These are phyloP conservation scores for Mayetiola destructor DNA, from an alignment of 2,888 invertebrate genomes.

Conservation along the genomic window DNA sequence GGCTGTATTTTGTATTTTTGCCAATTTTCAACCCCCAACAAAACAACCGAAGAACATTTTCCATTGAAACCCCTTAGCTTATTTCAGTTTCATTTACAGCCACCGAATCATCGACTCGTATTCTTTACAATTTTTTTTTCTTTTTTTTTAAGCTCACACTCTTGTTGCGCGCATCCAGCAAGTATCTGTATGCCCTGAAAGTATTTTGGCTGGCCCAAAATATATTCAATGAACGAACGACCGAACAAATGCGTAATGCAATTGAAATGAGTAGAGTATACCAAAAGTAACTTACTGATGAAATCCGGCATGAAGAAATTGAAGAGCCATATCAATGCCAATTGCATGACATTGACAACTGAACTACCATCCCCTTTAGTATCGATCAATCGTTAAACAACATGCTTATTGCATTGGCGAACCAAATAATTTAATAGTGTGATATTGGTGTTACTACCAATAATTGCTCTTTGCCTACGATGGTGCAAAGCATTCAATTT, in stretches of 20 bases:
- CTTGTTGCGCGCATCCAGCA: no score
- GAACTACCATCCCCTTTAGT: background rate
- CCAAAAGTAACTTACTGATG: no score
- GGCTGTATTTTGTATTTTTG: background rate
- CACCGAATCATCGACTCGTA: background rate
- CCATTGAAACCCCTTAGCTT: background rate
- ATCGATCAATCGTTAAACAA: no score
- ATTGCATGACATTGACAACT: background rate
- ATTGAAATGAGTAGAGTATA: no score
- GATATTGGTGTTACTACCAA: no score
- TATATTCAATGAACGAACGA: no score
- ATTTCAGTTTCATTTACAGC: background rate
- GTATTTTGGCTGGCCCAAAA: no score
- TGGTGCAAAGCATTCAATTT: background rate
- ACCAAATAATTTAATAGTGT: no score
- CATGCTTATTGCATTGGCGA: no score
- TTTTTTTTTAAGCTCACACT: background rate
- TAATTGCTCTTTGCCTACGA: background rate
- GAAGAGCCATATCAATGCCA: slow-evolving; percentile 8
- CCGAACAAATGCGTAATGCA: no score
- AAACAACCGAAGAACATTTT: background rate
- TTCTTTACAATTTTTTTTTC: background rate
- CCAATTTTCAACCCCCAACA: background rate
- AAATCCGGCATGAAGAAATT: background rate
- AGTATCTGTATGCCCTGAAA: no score